These are phyloP conservation scores for Drosophila aff. DNA, from an alignment of 1,140 invertebrate genomes.

Conservation along the genomic window DNA sequence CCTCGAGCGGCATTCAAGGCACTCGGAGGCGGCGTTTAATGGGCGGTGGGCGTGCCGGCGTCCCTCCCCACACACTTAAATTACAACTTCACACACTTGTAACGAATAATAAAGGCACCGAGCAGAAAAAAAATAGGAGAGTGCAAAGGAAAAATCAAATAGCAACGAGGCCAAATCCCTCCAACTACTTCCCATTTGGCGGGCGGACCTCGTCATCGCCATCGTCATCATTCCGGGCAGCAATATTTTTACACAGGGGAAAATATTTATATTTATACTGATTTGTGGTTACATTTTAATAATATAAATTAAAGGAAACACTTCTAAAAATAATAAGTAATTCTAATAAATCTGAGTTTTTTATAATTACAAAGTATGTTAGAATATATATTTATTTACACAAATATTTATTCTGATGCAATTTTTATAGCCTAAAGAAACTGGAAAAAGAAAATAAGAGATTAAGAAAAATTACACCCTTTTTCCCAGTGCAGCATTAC, in stretches of 20 bases:
- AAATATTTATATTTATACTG: background rate
- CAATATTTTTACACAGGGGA: slow-evolving; percentile 36
- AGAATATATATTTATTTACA: background rate
- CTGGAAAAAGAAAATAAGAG: no score
- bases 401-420: background rate
- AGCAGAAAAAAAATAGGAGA: slow-evolving; percentile 44
- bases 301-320: background rate
- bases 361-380: no score
- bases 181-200: slow-evolving; percentile 18
- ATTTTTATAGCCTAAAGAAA: background rate
- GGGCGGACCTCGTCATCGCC: slow-evolving; percentile 64
- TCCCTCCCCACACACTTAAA: slow-evolving; percentile 67
- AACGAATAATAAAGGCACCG: slow-evolving; percentile 71
- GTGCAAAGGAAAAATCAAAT: slow-evolving; percentile 66
- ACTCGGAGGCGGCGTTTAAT: slow-evolving; percentile 64
- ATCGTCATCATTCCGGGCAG: slow-evolving; percentile 67
- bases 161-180: slow-evolving; percentile 54
- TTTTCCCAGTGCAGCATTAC: slow-evolving; percentile 32
- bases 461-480: no score
- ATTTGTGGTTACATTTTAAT: background rate
- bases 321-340: no score
- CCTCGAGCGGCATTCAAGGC: slow-evolving; percentile 50
- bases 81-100: slow-evolving; percentile 83
- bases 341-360: no score
- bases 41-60: slow-evolving; percentile 69